Evolutionary conservation across 2,888 invertebrate genomes (phyloP), one percentile per base, ranked within the genome.

Genomic region (Netelia fuscicornis): DNA sequence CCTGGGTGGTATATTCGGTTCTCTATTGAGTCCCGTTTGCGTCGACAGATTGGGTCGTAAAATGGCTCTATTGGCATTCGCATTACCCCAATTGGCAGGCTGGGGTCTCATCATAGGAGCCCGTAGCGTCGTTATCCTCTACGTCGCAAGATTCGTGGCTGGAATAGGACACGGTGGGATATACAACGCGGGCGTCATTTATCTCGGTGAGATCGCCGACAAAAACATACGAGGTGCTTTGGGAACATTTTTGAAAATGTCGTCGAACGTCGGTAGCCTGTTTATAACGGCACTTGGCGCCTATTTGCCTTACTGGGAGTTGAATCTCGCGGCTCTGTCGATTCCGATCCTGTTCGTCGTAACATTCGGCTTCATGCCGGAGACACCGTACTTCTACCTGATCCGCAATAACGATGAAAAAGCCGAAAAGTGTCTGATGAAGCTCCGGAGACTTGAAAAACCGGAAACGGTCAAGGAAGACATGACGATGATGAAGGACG

Each of bases 331-430:
- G n/a, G 94, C 95, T 72, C 94, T 95, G 58, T 92, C 95, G 0
- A 94, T 96, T 77, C 95, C 96, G 0, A 93, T 96, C 44, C 88
- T 95, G 1, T 95, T 96, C 89, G 94, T 96, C 13, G 91, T 95
- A 0, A 94, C 95, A 0, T 95, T 96, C 90, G 93, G 95, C 67
- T 95, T 95, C 56, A 95, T 96, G 94, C 96, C 96, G 0, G 97
- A 97, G 91, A 96, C 96, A 1, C 97, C 97, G 0, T 95, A 96
- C 88, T 96, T 94, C 89, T 94, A 94, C 90, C 94, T 96, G 30
- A 95, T 95, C 72, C 95, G 94, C 11, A 93, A 94, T 37, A 93
- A 94, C 8, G 95, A 95, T 48, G 93, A 94, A 81, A 94, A 94
- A 20, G 96, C 96, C 0, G 94, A 95, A 78, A 89, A 93, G 60